phyloP scores from a whole-genome alignment of 2,113 vertebrate genomes.

The Heloderma charlesbogerti region DNA sequence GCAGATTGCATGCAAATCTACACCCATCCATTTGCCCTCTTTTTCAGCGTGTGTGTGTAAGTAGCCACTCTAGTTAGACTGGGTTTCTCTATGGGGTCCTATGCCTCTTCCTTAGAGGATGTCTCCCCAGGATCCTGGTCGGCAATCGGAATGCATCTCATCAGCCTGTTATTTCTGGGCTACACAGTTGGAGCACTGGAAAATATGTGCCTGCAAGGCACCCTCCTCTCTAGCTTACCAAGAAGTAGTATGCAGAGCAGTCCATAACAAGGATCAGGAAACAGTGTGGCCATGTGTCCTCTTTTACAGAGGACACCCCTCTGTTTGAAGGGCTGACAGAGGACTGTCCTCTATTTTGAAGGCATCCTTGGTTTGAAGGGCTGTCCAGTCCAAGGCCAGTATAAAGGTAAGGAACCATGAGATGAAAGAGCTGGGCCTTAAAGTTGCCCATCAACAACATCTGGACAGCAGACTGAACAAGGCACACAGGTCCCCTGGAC shows the following conservation, averaged over 20 bases:
- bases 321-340: no score
- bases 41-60: not conserved
- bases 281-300: not conserved
- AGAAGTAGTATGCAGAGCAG: not conserved
- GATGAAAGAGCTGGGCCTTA: no score
- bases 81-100: not conserved
- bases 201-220: not conserved
- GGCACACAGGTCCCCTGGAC: no score
- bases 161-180: not conserved
- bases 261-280: not conserved
- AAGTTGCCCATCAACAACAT: no score
- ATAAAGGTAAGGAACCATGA: no score
- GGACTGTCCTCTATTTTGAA: no score
- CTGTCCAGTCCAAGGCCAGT: no score
- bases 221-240: constrained; percentile 4
- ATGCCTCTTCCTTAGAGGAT: not conserved
- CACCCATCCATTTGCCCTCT: not conserved
- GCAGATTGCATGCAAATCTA: not conserved
- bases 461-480: no score
- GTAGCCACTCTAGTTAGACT: not conserved
- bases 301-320: no score
- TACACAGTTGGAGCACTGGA: not conserved
- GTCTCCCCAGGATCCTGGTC: not conserved
- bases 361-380: no score
- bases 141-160: not conserved